Evolutionary conservation across 2,113 vertebrate genomes (phyloP).

Genomic region (Uria lomvia): DNA sequence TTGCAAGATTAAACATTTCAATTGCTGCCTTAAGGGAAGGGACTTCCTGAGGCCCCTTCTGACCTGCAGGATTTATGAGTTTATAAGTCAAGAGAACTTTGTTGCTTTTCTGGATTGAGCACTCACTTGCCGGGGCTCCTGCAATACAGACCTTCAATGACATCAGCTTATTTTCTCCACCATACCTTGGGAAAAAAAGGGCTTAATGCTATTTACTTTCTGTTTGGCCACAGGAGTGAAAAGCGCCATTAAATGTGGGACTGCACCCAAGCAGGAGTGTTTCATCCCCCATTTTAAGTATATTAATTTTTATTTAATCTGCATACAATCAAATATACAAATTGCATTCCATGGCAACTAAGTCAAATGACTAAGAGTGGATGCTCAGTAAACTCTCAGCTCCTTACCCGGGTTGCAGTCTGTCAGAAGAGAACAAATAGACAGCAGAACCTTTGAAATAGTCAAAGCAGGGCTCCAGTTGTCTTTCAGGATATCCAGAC

Average conservation of each 20-base stretch:
- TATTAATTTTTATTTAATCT: not conserved
- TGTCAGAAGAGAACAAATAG: conserved; percentile 93
- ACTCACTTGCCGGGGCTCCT: not conserved
- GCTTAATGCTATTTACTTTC: not conserved
- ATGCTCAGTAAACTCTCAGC: not conserved
- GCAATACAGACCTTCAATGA: not conserved
- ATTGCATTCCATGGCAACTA: not conserved
- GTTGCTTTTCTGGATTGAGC: not conserved
- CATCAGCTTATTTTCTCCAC: not conserved
- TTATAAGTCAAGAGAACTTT: not conserved
- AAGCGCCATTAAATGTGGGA: not conserved
- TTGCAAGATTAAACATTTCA: not conserved
- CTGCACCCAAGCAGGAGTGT: not conserved
- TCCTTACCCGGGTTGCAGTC: conserved; percentile 90
- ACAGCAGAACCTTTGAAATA: conserved; percentile 93
- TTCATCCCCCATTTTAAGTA: not conserved
- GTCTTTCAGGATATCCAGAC: conserved; percentile 92
- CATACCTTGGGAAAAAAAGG: not conserved
- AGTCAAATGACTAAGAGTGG: not conserved
- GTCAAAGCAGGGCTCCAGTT: conserved; percentile 94
- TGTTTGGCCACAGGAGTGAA: not conserved
- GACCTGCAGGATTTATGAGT: not conserved
- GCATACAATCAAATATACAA: not conserved
- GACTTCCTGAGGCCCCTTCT: not conserved
- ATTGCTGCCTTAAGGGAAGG: not conserved